Conservation (phyloP, 2,888 invertebrate genomes). For the Serrognathus titanus region DNA sequence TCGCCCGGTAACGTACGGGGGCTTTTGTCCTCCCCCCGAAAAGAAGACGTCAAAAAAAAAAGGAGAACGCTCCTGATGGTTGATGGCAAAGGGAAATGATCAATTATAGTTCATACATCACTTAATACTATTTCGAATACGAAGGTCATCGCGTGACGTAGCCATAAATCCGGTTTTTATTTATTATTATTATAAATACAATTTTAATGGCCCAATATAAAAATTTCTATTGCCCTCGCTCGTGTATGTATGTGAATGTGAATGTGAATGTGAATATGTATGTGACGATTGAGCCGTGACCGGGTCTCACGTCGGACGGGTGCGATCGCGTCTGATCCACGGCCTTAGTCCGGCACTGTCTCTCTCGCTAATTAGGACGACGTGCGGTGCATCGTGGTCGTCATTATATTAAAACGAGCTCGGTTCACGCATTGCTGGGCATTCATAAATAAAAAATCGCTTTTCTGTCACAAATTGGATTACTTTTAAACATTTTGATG, state of each 20-base stretch:
- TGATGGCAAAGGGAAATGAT: conserved; percentile 22
- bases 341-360: no score
- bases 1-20: no score
- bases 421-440: conserved; percentile 12
- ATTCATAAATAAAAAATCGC: conserved; percentile 19
- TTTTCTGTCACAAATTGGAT: conserved; percentile 9
- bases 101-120: conserved; percentile 29
- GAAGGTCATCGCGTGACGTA: conserved; percentile 26
- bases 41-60: no score
- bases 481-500: conserved; percentile 15
- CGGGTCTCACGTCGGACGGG: no score
- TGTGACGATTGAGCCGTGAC: no score
- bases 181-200: conserved; percentile 17
- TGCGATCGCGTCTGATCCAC: no score
- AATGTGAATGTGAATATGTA: neutral
- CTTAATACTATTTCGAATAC: conserved; percentile 25
- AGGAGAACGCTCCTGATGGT: no score
- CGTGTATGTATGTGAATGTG: conserved; percentile 18
- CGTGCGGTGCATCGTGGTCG: no score
- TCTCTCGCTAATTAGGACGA: no score
- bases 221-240: conserved; percentile 18
- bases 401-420: no score
- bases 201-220: conserved; percentile 26
- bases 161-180: conserved; percentile 29
- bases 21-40: no score